Base-by-base conservation (phyloP, 2,888 invertebrate species). In the Dermolepida albohirtum region DNA sequence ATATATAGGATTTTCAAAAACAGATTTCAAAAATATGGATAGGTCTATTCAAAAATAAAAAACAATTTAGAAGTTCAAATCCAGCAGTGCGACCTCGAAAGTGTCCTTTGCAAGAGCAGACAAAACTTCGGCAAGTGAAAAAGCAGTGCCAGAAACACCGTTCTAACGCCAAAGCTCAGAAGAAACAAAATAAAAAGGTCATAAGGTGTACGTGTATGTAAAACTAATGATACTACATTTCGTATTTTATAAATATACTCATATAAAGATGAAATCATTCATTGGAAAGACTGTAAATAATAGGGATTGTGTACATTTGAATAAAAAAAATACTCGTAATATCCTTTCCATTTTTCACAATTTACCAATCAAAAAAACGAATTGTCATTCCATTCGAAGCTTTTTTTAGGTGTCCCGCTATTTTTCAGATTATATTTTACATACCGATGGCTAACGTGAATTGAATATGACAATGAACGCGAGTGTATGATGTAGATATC, bases 401-500 rank as follows among this genome's bases (percentile, higher is more conserved):
- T 43, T 43, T 57, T 55, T 22, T 22, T 55, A 43, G 41, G 57
- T 43, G 57, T 29, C 34, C 14, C 50, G 49, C 67, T 65, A 69
- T 72, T 71, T 71, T 70, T 66, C 67, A 72, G 73, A 75, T 75
- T 73, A 72, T 73, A 74, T 75, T 75, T 75, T 73, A 74, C 74
- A 74, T 75, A 71, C 72, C 71, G 73, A 72, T 74, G 74, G 72
- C 52, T 67, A 70, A 66, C 67, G 66, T 73, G 72, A 73, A 72
- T 73, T 68, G 70, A 63, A 67, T 22, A 66, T 72, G 66, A 70
- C 66, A 51, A 59, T 64, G 67, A 51, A 63, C 39, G 63, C 69
- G 64, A 59, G 54, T 54, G 64, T 54, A 59, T 67, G 68, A 71
- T 70, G 67, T 71, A 72, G 71, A 71, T 69, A 72, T 71, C 67